Conservation (phyloP, 2,888 invertebrate species). For the Callyntrura guangdongensis region DNA sequence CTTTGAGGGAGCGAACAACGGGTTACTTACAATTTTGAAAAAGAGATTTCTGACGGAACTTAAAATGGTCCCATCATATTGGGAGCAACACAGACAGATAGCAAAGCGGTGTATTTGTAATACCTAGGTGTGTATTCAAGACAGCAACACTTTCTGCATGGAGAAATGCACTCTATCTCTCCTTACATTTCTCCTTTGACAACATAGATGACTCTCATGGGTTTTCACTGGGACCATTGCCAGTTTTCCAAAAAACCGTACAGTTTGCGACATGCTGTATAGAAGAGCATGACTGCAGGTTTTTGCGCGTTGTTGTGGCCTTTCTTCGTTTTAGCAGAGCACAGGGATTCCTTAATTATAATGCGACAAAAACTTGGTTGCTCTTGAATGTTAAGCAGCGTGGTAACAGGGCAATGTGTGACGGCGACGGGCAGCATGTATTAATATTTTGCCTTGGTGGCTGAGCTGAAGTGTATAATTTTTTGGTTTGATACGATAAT, state of each 20-base stretch:
- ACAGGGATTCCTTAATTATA: too few species aligned
- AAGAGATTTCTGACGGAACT: constrained; percentile 75
- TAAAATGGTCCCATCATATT: constrained; percentile 57
- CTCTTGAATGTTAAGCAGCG: too few species aligned
- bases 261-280: neutral
- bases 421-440: too few species aligned
- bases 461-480: too few species aligned
- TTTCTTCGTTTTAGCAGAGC: too few species aligned
- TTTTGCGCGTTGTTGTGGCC: too few species aligned
- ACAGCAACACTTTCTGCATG: constrained; percentile 9
- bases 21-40: constrained; percentile 65
- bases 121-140: constrained; percentile 42
- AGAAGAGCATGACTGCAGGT: neutral
- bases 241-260: constrained; percentile 10
- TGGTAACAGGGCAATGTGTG: too few species aligned
- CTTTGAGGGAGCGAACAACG: constrained; percentile 7
- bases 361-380: too few species aligned
- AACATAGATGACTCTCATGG: constrained; percentile 76
- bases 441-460: too few species aligned
- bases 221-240: constrained; percentile 51
- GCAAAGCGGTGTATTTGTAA: neutral
- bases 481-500: too few species aligned
- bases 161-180: constrained; percentile 50
- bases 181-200: constrained; percentile 46
- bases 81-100: constrained; percentile 7